Base-by-base conservation (phyloP, 2,113 vertebrate species). In the Catharus fuscescens region DNA sequence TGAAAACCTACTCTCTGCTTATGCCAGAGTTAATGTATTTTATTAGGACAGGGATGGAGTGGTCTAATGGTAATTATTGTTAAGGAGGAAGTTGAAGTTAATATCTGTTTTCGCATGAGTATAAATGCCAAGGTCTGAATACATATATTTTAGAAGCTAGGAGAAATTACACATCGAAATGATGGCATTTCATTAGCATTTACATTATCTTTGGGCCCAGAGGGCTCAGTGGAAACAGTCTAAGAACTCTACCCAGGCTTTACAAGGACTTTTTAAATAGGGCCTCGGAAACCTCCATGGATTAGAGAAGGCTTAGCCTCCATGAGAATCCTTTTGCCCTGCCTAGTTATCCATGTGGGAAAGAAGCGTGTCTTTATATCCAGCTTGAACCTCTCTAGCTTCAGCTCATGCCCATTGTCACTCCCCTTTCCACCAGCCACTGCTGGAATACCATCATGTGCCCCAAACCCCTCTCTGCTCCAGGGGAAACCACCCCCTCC, bases 171-270 rank as follows among this genome's bases (percentile, higher is more conserved):
- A n/a, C 31, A 45, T 17, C 2, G 1, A 73, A 84, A 19, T 62
- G 16, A 73, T 50, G 66, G 66, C 53, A 87, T 93, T 96, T 94
- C 70, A 91, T 95, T 87, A 93, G 57, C 44, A 79, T 85, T 93
- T 91, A 53, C 73, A 76, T 76, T 87, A 74, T 90, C 73, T 93
- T 50, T 79, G 29, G 60, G 14, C 69, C 69, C 48, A 87, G 57
- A 71, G 65, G 48, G 28, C 31, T 87, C 69, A 36, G 31, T 40
- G 23, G 76, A 93, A 92, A 77, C 2, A 7, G 24, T 44, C n/a
- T 79, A 56, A 85, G 45, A 80, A 70, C 38, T 78, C 84, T 67
- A 70, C 9, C 7, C 10, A 65, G 9, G 23, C 4, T 89, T 77
- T 78, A 18, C 24, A 50, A 54, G 24, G 26, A 25, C 5, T 60